Percentiles rank a stretch among this genome's conserved stretches.
phyloP scores from a whole-genome alignment of 2,888 invertebrate species.

The Sturmia bella region DNA sequence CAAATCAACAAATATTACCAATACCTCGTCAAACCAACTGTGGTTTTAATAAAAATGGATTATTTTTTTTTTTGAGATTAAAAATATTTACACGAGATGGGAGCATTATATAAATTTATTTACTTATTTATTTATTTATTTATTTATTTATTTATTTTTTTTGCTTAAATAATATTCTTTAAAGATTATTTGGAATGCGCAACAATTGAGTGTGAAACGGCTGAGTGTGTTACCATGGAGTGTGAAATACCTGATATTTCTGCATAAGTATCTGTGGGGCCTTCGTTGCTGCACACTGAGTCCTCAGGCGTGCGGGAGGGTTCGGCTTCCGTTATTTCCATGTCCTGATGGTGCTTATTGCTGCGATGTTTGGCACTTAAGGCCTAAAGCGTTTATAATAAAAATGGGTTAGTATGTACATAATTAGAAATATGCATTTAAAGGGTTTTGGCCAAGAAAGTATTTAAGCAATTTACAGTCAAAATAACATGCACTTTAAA shows the following conservation, averaged over 20 bases:
- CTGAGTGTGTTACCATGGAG: slow-evolving; percentile 80
- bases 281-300: slow-evolving; percentile 94
- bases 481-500: slow-evolving; percentile 33
- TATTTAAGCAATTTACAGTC: background rate
- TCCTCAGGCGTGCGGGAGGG: slow-evolving; percentile 94
- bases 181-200: slow-evolving; percentile 74
- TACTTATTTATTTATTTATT: background rate
- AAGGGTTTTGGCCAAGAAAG: too few species aligned
- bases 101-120: too few species aligned
- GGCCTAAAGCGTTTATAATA: slow-evolving; percentile 84
- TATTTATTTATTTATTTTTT: slow-evolving; percentile 62
- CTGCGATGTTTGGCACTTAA: slow-evolving; percentile 88
- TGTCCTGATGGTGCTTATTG: slow-evolving; percentile 84
- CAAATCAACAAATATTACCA: slow-evolving; percentile 34
- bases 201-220: slow-evolving; percentile 79
- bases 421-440: too few species aligned
- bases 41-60: slow-evolving; percentile 71
- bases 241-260: slow-evolving; percentile 82
- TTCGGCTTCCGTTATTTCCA: slow-evolving; percentile 88
- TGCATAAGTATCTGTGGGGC: slow-evolving; percentile 85
- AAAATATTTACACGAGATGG: slow-evolving; percentile 47
- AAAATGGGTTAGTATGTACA: background rate
- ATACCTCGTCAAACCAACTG: slow-evolving; percentile 46
- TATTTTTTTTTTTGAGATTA: slow-evolving; percentile 39
- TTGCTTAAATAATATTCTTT: slow-evolving; percentile 69